Conservation (phyloP, 2,888 invertebrate species). For the Drosophila phalerata region DNA sequence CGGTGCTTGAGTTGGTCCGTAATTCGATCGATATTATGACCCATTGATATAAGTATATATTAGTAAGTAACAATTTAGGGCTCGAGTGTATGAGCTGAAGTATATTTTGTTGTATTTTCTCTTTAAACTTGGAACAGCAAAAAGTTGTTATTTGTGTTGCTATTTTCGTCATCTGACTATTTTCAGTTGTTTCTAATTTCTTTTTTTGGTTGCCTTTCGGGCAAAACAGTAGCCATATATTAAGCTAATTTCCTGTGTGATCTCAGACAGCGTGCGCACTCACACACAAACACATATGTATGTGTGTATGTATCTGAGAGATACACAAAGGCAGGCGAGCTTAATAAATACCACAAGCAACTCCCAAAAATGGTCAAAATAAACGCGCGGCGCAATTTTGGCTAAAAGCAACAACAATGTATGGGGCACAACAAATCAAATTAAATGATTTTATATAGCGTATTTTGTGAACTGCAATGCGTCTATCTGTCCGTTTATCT, state of each 20-base stretch:
- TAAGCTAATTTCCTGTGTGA: conserved; percentile 74
- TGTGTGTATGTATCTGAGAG: conserved; percentile 29
- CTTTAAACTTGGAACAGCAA: neutral
- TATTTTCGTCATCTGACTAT: conserved; percentile 4
- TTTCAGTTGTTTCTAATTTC: conserved; percentile 17
- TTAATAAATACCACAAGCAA: conserved; percentile 45
- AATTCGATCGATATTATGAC: neutral
- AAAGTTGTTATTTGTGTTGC: conserved; percentile 6
- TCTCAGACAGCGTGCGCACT: conserved; percentile 52
- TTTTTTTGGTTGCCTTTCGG: conserved; percentile 28
- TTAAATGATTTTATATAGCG: conserved; percentile 55
- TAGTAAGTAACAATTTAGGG: neutral
- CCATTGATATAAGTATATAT: neutral
- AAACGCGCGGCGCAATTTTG: conserved; percentile 53
- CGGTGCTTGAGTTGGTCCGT: neutral
- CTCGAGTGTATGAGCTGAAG: neutral
- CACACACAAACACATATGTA: conserved; percentile 6
- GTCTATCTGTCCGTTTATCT: conserved; percentile 15
- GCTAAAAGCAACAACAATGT: conserved; percentile 34
- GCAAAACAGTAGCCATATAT: conserved; percentile 51
- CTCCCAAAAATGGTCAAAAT: conserved; percentile 72
- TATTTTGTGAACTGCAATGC: conserved; percentile 49
- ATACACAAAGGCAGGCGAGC: conserved; percentile 37
- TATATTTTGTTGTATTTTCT: neutral
- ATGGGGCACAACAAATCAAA: conserved; percentile 53